phyloP scores from a whole-genome alignment of 2,797 vertebrate genomes.

The Rallus crepitans region DNA sequence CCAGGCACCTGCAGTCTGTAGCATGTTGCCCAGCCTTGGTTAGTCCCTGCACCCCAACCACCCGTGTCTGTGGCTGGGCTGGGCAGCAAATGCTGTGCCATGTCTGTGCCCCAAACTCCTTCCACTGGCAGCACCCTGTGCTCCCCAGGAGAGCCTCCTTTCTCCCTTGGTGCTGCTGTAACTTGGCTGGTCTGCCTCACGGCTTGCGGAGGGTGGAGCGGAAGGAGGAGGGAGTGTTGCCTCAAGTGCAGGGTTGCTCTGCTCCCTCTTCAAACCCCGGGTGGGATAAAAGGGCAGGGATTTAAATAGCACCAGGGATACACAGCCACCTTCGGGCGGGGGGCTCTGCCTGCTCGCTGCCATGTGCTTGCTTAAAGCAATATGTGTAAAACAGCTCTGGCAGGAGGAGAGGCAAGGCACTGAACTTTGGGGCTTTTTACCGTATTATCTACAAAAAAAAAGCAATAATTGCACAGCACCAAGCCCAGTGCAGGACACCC shows the following conservation, averaged over 20 bases:
- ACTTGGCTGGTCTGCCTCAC: background rate
- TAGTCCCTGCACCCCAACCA: background rate
- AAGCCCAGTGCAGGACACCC: background rate
- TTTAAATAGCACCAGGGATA: background rate
- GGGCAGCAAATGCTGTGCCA: background rate
- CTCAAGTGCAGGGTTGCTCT: background rate
- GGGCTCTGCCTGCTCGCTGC: background rate
- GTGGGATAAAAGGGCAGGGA: background rate
- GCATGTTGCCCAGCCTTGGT: background rate
- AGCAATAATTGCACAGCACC: background rate
- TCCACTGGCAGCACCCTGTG: rapidly evolving
- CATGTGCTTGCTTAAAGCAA: rapidly evolving
- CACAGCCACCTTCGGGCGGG: background rate
- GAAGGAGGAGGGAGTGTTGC: background rate
- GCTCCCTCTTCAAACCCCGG: background rate
- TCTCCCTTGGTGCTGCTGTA: background rate
- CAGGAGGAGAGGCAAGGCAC: background rate
- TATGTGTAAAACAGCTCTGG: background rate
- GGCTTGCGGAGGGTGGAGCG: background rate
- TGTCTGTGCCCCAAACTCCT: background rate
- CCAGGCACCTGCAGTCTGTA: background rate
- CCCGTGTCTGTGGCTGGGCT: background rate
- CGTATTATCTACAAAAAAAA: background rate
- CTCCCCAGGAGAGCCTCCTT: background rate
- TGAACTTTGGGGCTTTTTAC: background rate